These are phyloP conservation scores for Tychaedon coryphoeus DNA, from an alignment of 2,113 vertebrate genomes.

Conservation along the genomic window DNA sequence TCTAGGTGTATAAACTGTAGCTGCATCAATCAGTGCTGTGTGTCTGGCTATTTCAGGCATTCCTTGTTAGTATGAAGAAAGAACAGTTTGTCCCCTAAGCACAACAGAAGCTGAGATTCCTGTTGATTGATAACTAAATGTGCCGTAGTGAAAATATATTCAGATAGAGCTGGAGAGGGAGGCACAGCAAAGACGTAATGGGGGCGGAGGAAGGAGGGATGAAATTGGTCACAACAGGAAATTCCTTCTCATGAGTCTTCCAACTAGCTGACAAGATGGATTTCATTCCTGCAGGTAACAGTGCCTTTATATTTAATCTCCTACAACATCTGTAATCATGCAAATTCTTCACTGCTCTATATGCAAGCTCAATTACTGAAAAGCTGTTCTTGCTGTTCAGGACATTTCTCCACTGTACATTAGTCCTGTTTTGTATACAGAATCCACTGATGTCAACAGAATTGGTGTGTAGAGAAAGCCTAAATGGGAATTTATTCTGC, in stretches of 20 bases:
- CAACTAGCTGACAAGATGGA: constrained; percentile 54
- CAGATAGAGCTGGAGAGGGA: not conserved
- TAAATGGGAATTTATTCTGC: not conserved
- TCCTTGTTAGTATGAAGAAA: constrained; percentile 73
- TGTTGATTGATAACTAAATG: constrained; percentile 72
- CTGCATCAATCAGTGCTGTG: constrained; percentile 73
- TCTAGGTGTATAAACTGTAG: constrained; percentile 65
- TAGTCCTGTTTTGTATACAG: not conserved
- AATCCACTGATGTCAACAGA: not conserved
- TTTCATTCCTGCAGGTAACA: constrained; percentile 56
- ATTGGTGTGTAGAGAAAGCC: not conserved
- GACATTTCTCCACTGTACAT: not conserved
- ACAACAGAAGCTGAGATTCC: constrained; percentile 67
- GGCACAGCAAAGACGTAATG: constrained; percentile 41
- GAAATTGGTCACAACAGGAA: constrained; percentile 66
- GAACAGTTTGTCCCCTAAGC: constrained; percentile 67
- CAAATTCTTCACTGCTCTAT: not conserved
- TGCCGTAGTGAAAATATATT: constrained; percentile 63
- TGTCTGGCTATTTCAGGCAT: constrained; percentile 73
- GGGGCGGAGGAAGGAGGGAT: constrained; percentile 28
- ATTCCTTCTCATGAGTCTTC: constrained; percentile 62
- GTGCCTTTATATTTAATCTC: constrained; percentile 38
- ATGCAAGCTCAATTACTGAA: not conserved
- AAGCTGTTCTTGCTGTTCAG: not conserved
- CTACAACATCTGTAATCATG: not conserved